A percentile compares a stretch with the other conserved stretches of the same genome.
phyloP scores from a whole-genome alignment of 2,113 vertebrate genomes.

The Zeus faber region DNA sequence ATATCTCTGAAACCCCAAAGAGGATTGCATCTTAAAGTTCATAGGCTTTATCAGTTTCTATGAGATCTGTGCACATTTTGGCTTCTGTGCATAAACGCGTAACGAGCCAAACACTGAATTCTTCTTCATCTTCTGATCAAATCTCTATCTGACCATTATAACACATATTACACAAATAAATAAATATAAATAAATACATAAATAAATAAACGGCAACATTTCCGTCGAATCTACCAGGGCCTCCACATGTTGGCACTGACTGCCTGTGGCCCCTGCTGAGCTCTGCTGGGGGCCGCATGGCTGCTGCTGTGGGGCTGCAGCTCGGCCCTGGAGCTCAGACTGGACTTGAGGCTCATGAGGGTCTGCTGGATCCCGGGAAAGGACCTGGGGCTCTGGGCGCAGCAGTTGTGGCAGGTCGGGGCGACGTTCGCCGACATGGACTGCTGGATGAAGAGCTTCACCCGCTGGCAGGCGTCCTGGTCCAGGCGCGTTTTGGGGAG shows the following conservation, averaged over 20 bases:
- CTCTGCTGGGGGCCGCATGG: background rate
- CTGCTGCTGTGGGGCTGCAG: slow-evolving; percentile 20
- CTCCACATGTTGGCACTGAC: slow-evolving; percentile 64
- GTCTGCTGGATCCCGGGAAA: slow-evolving; percentile 61
- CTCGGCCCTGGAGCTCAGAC: slow-evolving; percentile 38
- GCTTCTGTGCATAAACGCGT: slow-evolving; percentile 34
- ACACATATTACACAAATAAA: slow-evolving; percentile 17
- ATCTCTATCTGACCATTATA: slow-evolving; percentile 10
- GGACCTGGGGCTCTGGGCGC: slow-evolving; percentile 45
- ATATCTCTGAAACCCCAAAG: slow-evolving; percentile 76
- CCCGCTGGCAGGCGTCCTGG: slow-evolving; percentile 61
- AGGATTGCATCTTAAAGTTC: slow-evolving; percentile 75
- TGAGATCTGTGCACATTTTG: slow-evolving; percentile 64
- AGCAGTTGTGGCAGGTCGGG: slow-evolving; percentile 60
- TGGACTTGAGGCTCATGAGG: slow-evolving; percentile 60
- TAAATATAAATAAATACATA: slow-evolving; percentile 38
- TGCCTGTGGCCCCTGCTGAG: background rate
- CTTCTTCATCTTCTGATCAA: slow-evolving; percentile 15
- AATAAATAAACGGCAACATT: background rate
- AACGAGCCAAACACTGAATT: slow-evolving; percentile 42
- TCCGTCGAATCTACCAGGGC: slow-evolving; percentile 78
- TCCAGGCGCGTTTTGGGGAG: slow-evolving; percentile 72
- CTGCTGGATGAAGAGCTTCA: slow-evolving; percentile 75
- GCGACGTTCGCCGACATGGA: slow-evolving; percentile 37
- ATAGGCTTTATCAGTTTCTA: slow-evolving; percentile 52